Base-by-base conservation (phyloP, 2,113 vertebrate species). In the Phrynocephalus versicolor region DNA sequence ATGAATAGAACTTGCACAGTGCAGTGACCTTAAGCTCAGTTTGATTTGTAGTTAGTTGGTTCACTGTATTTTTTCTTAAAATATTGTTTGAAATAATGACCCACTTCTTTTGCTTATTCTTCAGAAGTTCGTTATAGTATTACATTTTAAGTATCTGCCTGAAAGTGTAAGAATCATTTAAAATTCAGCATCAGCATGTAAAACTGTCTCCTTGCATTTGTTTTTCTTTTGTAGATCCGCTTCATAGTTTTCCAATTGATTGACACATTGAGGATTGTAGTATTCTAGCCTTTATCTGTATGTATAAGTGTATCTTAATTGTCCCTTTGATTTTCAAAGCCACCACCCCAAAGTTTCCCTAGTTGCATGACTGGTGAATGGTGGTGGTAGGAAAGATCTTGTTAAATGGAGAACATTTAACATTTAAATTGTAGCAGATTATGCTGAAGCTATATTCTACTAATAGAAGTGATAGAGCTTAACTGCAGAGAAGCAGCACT, bases 21-120 rank as follows among this genome's bases (percentile, higher is more conserved):
- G 55, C 23, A 67, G 6, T n/a, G 45, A 39, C 67, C 64, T 37
- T 69, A 39, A 79, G 35, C 25, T 58, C 16, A 33, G 25, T 27
- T 37, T 51, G 10, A 9, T n/a, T 7, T 70, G 27, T 30, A 18
- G 25, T 55, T 84, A 33, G 23, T 51, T 71, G n/a, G n/a, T n/a
- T 1, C 35, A 0, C 21, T 79, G 21, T 33, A n/a, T n/a, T n/a
- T n/a, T 62, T 30, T 41, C 0, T 64, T 55, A 8, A 71, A 5
- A n/a, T n/a, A n/a, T n/a, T n/a, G n/a, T n/a, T n/a, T n/a, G n/a
- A n/a, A n/a, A n/a, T n/a, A n/a, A n/a, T n/a, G n/a, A n/a, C n/a
- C n/a, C n/a, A n/a, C n/a, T n/a, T n/a, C n/a, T n/a, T n/a, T n/a
- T n/a, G n/a, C n/a, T n/a, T n/a, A n/a, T n/a, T n/a, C n/a, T n/a